Evolutionary conservation across 2,888 invertebrate species (phyloP).

Genomic region (Hydropsyche betteni): DNA sequence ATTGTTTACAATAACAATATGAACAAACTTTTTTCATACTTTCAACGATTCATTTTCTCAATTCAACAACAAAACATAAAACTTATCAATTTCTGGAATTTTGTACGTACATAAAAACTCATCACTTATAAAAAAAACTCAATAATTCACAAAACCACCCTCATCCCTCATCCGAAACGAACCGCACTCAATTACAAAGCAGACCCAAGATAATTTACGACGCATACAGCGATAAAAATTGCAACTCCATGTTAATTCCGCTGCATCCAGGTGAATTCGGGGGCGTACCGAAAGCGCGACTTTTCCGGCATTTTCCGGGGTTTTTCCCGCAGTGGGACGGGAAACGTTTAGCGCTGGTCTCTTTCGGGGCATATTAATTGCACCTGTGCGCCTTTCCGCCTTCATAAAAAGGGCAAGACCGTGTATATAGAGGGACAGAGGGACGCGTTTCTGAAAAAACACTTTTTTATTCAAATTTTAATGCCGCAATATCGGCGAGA

Average conservation of each 20-base stretch:
- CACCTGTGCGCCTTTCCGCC: conserved; percentile 41
- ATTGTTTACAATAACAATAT: too few relatives aligned
- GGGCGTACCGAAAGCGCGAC: not conserved
- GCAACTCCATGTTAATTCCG: conserved; percentile 2
- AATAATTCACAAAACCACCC: too few relatives aligned
- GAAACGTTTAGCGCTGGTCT: not conserved
- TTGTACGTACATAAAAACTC: too few relatives aligned
- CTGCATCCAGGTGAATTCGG: conserved; percentile 24
- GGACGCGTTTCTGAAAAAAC: conserved; percentile 9
- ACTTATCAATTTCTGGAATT: too few relatives aligned
- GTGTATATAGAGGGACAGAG: not conserved
- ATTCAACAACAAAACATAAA: too few relatives aligned
- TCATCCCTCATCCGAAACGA: too few relatives aligned
- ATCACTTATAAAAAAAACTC: too few relatives aligned
- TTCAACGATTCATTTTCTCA: too few relatives aligned
- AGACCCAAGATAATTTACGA: too few relatives aligned
- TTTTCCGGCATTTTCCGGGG: not conserved
- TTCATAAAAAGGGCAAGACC: conserved; percentile 11
- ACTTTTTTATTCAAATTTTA: conserved; percentile 41
- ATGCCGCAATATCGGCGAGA: conserved; percentile 27
- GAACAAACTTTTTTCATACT: too few relatives aligned
- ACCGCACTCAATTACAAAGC: too few relatives aligned
- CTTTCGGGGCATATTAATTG: conserved; percentile 45
- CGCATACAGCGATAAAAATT: too few relatives aligned
- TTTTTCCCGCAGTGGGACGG: not conserved